Conservation (phyloP, 2,113 vertebrate genomes). For the Oreotrochilus melanogaster region DNA sequence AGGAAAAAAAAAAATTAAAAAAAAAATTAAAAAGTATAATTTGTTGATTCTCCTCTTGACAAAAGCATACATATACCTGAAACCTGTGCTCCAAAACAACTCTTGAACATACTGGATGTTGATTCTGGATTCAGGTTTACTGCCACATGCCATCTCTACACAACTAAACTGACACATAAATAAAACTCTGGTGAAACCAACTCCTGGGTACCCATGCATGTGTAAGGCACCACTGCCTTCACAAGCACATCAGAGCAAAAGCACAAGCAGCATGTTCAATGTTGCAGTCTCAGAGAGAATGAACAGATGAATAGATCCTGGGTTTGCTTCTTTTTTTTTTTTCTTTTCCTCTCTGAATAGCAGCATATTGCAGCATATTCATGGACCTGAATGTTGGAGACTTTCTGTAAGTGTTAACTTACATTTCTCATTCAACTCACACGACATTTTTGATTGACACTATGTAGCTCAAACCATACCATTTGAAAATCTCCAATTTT, state of each 20-base stretch:
- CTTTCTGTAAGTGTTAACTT: not conserved
- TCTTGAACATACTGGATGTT: not conserved
- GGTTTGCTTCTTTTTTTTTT: not conserved
- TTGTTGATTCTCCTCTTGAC: not conserved
- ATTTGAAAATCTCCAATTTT: not conserved
- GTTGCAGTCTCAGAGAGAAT: not conserved
- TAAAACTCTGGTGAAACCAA: not conserved
- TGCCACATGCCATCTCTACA: not conserved
- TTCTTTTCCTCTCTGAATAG: not conserved
- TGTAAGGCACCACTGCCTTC: not conserved
- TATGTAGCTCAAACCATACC: not conserved
- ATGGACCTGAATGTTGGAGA: not conserved
- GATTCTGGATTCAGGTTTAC: not conserved
- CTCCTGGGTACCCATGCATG: accelerated
- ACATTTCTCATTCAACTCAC: not conserved
- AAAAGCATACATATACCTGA: not conserved
- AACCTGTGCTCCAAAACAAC: not conserved
- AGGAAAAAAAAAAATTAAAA: not conserved
- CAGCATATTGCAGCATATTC: not conserved
- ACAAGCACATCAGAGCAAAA: not conserved
- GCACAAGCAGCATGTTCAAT: not conserved
- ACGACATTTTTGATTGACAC: not conserved
- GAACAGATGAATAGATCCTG: not conserved
- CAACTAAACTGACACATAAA: not conserved
- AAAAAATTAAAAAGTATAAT: not conserved